These are phyloP conservation scores for Catharus minimus DNA, from an alignment of 2,113 vertebrate genomes.

Conservation along the genomic window DNA sequence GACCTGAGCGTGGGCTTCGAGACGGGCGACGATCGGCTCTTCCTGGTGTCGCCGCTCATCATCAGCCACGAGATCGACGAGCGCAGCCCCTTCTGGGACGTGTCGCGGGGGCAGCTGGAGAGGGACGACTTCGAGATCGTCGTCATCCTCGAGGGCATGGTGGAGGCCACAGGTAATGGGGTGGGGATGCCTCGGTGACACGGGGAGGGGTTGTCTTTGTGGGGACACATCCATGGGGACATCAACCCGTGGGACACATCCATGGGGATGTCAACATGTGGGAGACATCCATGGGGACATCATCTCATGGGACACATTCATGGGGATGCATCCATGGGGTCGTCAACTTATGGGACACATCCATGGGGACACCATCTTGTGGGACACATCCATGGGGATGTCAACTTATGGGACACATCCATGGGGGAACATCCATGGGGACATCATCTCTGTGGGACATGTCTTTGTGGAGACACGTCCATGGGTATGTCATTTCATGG, in stretches of 20 bases:
- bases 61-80: constrained; percentile 88
- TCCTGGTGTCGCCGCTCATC: constrained; percentile 86
- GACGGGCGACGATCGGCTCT: constrained; percentile 87
- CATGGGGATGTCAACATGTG: no score
- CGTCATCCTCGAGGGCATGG: constrained; percentile 88
- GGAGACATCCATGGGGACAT: no score
- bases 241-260: no score
- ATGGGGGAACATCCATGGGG: background rate
- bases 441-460: no score
- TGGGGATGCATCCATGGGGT: no score
- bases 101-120: constrained; percentile 79
- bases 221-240: background rate
- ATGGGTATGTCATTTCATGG: background rate
- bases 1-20: constrained; percentile 88
- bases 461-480: no score
- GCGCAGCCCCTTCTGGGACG: constrained; percentile 87
- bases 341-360: no score
- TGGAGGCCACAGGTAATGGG: constrained; percentile 83
- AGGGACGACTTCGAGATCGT: constrained; percentile 87
- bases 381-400: background rate
- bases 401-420: accelerated
- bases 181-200: background rate
- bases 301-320: no score
- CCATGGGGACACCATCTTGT: no score
- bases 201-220: no score